These are phyloP conservation scores for Nothobranchius kuhntae DNA, from an alignment of 2,113 vertebrate genomes.

Conservation along the genomic window DNA sequence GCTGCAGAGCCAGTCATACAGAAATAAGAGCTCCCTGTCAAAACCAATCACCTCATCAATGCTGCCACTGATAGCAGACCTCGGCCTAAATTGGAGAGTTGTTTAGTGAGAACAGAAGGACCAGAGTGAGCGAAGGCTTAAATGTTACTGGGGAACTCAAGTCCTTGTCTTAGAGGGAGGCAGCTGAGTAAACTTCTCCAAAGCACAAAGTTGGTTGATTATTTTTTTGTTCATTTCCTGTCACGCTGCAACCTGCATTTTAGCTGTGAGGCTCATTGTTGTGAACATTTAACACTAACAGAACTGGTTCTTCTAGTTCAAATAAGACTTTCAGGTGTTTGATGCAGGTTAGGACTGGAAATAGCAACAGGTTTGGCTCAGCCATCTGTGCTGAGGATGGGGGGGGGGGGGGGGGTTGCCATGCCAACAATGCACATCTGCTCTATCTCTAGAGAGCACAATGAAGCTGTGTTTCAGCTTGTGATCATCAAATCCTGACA, in stretches of 20 bases:
- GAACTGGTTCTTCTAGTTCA: not conserved
- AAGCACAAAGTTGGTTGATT: conserved; percentile 41
- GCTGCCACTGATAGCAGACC: conserved; percentile 20
- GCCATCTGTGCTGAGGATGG: conserved; percentile 7
- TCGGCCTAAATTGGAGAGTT: conserved; percentile 27
- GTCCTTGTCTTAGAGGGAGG: conserved; percentile 32
- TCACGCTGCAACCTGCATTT: not conserved
- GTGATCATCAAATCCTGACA: conserved; percentile 43
- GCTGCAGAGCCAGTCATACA: conserved; percentile 21
- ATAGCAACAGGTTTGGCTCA: conserved; percentile 5
- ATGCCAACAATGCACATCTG: conserved; percentile 65
- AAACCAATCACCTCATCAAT: conserved; percentile 57
- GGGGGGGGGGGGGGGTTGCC: conserved; percentile 43
- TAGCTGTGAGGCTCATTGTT: not conserved
- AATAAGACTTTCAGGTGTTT: conserved; percentile 42
- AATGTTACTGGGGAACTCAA: conserved; percentile 43
- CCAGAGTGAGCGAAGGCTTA: conserved; percentile 5
- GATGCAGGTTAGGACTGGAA: conserved; percentile 10
- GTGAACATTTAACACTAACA: not conserved
- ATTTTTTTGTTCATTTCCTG: not conserved
- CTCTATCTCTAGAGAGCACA: conserved; percentile 44
- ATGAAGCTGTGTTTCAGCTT: conserved; percentile 47
- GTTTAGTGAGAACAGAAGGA: conserved; percentile 21
- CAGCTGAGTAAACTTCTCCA: conserved; percentile 43
- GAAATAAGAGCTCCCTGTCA: conserved; percentile 39